Percentiles rank a stretch among this genome's conserved stretches.
phyloP scores from a whole-genome alignment of 92 coral and sea anemone species.

The Palythoa grandis region DNA sequence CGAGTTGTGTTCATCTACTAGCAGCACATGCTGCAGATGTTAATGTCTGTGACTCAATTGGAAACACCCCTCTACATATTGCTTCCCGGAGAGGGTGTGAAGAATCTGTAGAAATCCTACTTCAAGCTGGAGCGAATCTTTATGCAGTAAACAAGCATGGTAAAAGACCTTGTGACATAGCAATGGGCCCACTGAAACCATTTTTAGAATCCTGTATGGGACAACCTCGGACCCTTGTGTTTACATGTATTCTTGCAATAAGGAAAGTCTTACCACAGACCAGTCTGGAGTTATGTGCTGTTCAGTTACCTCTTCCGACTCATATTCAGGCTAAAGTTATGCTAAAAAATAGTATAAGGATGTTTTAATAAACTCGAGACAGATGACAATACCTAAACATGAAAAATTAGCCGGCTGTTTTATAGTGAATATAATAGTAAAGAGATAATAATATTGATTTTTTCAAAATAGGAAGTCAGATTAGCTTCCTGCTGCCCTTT shows the following conservation, averaged over 20 bases:
- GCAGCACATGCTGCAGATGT: constrained; percentile 49
- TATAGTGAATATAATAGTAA: too few species aligned
- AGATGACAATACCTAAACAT: too few species aligned
- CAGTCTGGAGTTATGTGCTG: background rate
- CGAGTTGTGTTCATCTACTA: constrained; percentile 49
- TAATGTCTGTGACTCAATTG: constrained; percentile 46
- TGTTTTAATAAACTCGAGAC: background rate
- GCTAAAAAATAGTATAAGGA: constrained; percentile 12
- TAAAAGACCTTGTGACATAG: constrained; percentile 50
- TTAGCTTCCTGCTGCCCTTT: too few species aligned
- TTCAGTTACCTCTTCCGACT: constrained; percentile 34
- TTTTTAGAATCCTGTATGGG: constrained; percentile 45
- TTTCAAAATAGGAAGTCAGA: too few species aligned
- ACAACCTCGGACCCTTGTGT: constrained; percentile 51
- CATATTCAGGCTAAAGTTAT: constrained; percentile 29
- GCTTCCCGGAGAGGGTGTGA: constrained; percentile 46
- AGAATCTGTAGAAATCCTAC: constrained; percentile 51
- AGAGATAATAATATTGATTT: too few species aligned
- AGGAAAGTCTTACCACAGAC: constrained; percentile 31
- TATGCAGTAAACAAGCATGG: constrained; percentile 47
- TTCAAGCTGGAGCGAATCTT: constrained; percentile 62
- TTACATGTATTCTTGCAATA: constrained; percentile 49
- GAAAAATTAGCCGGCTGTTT: too few species aligned
- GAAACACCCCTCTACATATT: constrained; percentile 62
- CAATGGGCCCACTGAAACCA: constrained; percentile 37